A percentile compares a stretch with the other conserved stretches of the same genome.
Conservation (phyloP, 2,113 vertebrate genomes). For the Peromyscus leucopus region DNA sequence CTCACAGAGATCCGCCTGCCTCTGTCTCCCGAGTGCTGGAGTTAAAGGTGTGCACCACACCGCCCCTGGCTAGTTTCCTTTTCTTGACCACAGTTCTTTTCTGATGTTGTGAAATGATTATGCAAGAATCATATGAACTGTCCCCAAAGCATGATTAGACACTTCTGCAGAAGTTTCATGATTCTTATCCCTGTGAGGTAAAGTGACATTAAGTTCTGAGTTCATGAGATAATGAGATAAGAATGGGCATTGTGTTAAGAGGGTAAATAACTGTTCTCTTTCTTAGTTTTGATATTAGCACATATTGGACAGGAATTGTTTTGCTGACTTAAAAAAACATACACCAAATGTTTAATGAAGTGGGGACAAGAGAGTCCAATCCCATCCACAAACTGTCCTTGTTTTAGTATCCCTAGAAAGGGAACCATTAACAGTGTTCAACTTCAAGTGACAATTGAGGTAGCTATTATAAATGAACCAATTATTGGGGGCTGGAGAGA, state of each 20-base stretch:
- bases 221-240: background rate
- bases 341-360: background rate
- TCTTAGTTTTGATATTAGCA: background rate
- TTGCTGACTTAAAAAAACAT: background rate
- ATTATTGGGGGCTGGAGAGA: background rate
- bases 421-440: background rate
- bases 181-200: background rate
- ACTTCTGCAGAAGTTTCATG: background rate
- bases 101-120: constrained; percentile 56
- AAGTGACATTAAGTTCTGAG: background rate
- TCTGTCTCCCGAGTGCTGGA: too few relatives aligned
- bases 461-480: background rate
- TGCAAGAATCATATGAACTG: background rate
- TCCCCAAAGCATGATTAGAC: background rate
- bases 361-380: background rate
- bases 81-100: background rate
- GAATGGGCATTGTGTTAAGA: background rate
- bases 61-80: background rate
- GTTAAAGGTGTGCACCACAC: too few relatives aligned
- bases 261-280: constrained; percentile 17
- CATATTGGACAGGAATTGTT: background rate
- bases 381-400: background rate
- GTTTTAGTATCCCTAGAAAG: background rate
- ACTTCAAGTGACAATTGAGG: background rate
- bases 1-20: too few relatives aligned